Conservation (phyloP, 2,888 invertebrate genomes). For the Odontocerum albicorne region DNA sequence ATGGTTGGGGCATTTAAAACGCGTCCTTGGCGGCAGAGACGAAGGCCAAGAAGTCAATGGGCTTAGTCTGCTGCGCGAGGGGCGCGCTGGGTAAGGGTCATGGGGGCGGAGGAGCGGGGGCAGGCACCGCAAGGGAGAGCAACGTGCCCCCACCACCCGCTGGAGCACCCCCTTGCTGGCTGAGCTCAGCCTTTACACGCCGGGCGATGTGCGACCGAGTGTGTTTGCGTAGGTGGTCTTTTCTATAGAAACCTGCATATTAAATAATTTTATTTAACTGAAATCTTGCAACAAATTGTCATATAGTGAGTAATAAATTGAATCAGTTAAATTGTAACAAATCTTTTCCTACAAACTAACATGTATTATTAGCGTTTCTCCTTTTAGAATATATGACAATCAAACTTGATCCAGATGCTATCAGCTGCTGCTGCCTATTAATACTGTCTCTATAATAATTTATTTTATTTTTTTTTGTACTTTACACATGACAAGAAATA, state of each 20-base stretch:
- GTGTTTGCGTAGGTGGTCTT: constrained; percentile 84
- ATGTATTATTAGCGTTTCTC: too few relatives aligned
- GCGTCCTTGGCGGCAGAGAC: constrained; percentile 51
- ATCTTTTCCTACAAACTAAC: too few relatives aligned
- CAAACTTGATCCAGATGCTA: too few relatives aligned
- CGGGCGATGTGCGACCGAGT: constrained; percentile 83
- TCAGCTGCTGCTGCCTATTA: too few relatives aligned
- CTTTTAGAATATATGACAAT: too few relatives aligned
- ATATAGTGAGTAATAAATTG: too few relatives aligned
- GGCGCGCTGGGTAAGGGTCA: constrained; percentile 44
- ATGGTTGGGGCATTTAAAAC: constrained; percentile 39
- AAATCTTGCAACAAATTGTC: too few relatives aligned
- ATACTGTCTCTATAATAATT: too few relatives aligned
- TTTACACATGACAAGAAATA: too few relatives aligned
- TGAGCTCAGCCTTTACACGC: constrained; percentile 81
- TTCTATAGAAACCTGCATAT: constrained; percentile 83
- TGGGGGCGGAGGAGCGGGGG: constrained; percentile 45
- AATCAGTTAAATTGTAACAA: too few relatives aligned
- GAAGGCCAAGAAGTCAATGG: constrained; percentile 49
- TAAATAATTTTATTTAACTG: constrained; percentile 5
- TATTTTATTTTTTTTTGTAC: too few relatives aligned
- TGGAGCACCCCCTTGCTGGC: constrained; percentile 63
- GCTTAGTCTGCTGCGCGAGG: constrained; percentile 40
- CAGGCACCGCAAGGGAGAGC: constrained; percentile 41
- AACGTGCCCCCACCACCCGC: constrained; percentile 42